phyloP scores from a whole-genome alignment of 2,888 invertebrate species.

The Rhamphomyia laevipes region DNA sequence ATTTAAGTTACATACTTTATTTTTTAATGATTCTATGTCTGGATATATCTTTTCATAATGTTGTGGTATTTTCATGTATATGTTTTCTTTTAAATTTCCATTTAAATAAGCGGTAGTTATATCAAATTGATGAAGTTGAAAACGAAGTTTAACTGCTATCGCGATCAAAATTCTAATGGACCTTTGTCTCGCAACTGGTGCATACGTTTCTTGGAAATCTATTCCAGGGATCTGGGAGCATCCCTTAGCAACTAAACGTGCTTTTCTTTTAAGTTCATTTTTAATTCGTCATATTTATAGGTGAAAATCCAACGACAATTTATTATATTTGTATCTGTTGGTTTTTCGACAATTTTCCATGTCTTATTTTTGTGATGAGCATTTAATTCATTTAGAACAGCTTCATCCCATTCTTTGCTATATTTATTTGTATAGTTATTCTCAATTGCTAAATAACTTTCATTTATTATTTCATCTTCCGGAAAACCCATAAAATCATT shows the following conservation, averaged over 20 bases:
- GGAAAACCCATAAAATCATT: too few relatives aligned
- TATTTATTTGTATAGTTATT: too few relatives aligned
- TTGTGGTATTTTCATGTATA: background rate
- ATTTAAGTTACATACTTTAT: constrained; percentile 2
- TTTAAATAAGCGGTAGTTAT: constrained; percentile 3
- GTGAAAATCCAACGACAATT: too few relatives aligned
- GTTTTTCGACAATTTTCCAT: too few relatives aligned
- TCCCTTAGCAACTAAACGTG: constrained; percentile 38
- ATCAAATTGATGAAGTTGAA: too few relatives aligned
- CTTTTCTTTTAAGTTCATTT: constrained; percentile 64
- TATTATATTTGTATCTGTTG: background rate
- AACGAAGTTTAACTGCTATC: background rate
- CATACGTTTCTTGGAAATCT: constrained; percentile 6
- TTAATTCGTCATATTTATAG: too few relatives aligned
- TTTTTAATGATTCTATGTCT: background rate
- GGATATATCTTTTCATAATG: background rate
- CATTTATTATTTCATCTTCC: too few relatives aligned
- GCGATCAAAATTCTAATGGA: background rate
- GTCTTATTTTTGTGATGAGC: too few relatives aligned
- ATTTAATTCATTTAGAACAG: too few relatives aligned
- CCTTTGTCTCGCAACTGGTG: constrained; percentile 2
- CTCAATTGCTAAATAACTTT: too few relatives aligned
- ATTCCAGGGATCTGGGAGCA: background rate
- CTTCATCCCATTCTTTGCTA: too few relatives aligned
- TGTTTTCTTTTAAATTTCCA: background rate